Base-by-base conservation (phyloP, 1,140 invertebrate genomes). In the Homalodisca vitripennis region DNA sequence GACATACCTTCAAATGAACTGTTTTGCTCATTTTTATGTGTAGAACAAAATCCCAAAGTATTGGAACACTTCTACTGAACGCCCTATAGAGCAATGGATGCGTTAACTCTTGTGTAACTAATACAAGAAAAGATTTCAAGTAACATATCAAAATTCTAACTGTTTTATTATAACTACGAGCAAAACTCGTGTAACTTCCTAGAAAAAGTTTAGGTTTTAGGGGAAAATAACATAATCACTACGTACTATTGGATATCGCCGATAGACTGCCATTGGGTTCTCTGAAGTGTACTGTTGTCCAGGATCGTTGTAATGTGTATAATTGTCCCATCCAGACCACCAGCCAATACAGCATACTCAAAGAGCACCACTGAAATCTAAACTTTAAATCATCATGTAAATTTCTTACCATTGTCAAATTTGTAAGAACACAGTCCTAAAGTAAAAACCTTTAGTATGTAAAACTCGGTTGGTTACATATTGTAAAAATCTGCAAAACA, bases 251-350 rank as follows among this genome's bases (percentile, higher is more conserved):
- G 6, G 48, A 53, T n/a, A 53, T 53, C 6, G 48, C 48, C 6
- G 48, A 53, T n/a, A 53, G 22, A 53, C 22, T 53, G 48, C 48
- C 48, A 22, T 53, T 53, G 6, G 48, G 48, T 3, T 53, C 22
- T 53, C 48, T 12, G 48, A 53, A 53, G 48, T 53, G 6, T 6
- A 20, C 20, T 3, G 20, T 53, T 3, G 20, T 53, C 13, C 22
- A 53, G 20, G 48, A 12, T 6, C 48, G 48, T 3, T 53, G 20
- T 3, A 13, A n/a, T 3, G 20, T n/a, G 48, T 12, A 53, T 6
- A 24, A 12, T 6, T 12, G 12, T 14, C 48, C 48, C 6, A 53
- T 53, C 48, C 48, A 53, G 20, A 24, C 12, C 3, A 22, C 20
- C 10, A 53, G 22, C 12, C 12, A 53, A 22, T 53, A 53, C 13